A percentile compares a stretch with the other conserved stretches of the same genome.
phyloP scores from a whole-genome alignment of 2,888 invertebrate species.

The Epirrhoe alternata region DNA sequence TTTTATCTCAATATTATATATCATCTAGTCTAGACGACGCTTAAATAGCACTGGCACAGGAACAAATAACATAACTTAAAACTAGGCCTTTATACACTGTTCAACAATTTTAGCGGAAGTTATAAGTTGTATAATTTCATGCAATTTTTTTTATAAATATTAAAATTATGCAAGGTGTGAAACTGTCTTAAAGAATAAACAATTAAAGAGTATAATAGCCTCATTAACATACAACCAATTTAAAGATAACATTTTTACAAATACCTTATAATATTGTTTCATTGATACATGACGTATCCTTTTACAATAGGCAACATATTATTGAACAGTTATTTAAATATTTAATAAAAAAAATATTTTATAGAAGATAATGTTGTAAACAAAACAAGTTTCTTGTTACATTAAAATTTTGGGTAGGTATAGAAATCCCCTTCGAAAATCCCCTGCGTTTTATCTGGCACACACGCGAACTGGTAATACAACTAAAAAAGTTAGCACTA shows the following conservation, averaged over 20 bases:
- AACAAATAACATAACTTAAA: slow-evolving; percentile 23
- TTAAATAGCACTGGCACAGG: slow-evolving; percentile 42
- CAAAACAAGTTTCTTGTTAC: too few species aligned
- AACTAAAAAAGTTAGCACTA: too few species aligned
- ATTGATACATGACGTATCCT: too few species aligned
- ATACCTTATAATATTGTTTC: too few species aligned
- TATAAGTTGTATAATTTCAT: neutral
- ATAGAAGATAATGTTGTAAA: too few species aligned
- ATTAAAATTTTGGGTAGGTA: too few species aligned
- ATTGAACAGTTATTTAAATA: too few species aligned
- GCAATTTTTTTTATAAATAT: neutral
- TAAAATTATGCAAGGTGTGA: slow-evolving; percentile 24
- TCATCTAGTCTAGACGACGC: slow-evolving; percentile 62
- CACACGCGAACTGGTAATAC: too few species aligned
- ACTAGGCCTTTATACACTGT: slow-evolving; percentile 1
- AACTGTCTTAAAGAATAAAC: slow-evolving; percentile 29
- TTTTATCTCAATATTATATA: slow-evolving; percentile 49
- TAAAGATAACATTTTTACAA: neutral
- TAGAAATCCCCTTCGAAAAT: too few species aligned
- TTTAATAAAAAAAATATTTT: too few species aligned
- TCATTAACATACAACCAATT: slow-evolving; percentile 44
- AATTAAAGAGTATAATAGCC: slow-evolving; percentile 37
- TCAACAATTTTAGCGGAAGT: neutral
- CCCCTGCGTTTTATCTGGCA: too few species aligned
- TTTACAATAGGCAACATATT: too few species aligned